Conservation (phyloP, 2,113 vertebrate genomes). For the Semicossyphus pulcher region DNA sequence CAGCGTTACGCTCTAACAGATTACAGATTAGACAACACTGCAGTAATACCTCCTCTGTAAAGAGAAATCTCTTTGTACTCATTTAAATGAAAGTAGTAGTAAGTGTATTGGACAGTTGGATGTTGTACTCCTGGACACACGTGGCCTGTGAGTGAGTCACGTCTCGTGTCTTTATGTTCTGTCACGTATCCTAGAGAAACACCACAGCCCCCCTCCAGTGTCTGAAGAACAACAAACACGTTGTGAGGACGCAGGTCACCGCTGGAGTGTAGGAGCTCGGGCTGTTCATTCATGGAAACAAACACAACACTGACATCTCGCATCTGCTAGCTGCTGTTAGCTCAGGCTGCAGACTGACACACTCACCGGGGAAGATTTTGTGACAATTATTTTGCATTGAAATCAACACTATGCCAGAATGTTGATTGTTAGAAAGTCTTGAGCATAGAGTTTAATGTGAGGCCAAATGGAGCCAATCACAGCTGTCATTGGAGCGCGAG, state of each 20-base stretch:
- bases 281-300: constrained; percentile 58
- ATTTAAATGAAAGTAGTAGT: not conserved
- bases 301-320: constrained; percentile 2
- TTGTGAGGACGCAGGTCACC: constrained; percentile 24
- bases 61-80: not conserved
- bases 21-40: too few species aligned
- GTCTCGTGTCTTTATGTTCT: not conserved
- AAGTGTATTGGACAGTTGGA: not conserved
- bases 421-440: too few species aligned
- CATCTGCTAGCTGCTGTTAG: not conserved
- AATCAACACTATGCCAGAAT: not conserved
- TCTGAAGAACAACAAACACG: constrained; percentile 20
- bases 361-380: not conserved
- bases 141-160: constrained; percentile 17
- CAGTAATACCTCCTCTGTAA: too few species aligned
- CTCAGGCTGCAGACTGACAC: not conserved
- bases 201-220: constrained; percentile 40
- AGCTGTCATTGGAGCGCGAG: too few species aligned
- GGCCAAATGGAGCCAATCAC: too few species aligned
- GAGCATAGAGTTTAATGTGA: too few species aligned
- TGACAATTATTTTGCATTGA: not conserved
- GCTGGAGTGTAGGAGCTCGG: constrained; percentile 29
- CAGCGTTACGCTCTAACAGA: too few species aligned
- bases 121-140: not conserved
- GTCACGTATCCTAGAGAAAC: not conserved